These are phyloP conservation scores for Sesia apiformis DNA, from an alignment of 2,888 invertebrate species.

Conservation along the genomic window DNA sequence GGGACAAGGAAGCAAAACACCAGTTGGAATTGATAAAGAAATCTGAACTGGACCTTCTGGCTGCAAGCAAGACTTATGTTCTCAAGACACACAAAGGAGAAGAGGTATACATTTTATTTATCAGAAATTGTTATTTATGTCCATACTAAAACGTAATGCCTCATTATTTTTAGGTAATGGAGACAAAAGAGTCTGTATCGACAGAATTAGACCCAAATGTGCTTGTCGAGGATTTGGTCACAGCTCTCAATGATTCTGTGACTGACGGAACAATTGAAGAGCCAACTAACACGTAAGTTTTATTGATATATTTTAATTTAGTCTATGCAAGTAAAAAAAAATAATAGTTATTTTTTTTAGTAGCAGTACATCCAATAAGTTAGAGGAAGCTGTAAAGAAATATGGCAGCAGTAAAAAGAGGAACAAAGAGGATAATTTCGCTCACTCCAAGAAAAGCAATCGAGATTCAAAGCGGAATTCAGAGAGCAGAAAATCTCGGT, in stretches of 20 bases:
- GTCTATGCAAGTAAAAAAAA: neutral
- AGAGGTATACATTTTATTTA: conserved; percentile 53
- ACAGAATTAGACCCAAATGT: conserved; percentile 78
- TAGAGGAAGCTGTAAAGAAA: conserved; percentile 11
- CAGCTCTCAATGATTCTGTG: conserved; percentile 69
- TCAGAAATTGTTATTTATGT: neutral
- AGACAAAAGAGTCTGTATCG: conserved; percentile 75
- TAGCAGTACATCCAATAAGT: too few relatives aligned
- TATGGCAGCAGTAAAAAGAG: conserved; percentile 30
- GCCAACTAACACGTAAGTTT: neutral
- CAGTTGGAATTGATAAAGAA: conserved; percentile 92
- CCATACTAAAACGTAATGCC: neutral
- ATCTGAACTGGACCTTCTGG: conserved; percentile 87
- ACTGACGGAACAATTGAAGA: neutral
- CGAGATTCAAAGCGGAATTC: conserved; percentile 47
- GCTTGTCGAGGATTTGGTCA: conserved; percentile 79
- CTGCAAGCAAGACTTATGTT: conserved; percentile 86
- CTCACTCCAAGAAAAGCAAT: conserved; percentile 31
- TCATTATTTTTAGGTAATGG: conserved; percentile 65
- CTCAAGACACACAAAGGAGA: conserved; percentile 96
- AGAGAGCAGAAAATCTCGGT: conserved; percentile 41
- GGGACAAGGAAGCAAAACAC: conserved; percentile 93
- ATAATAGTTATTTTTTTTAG: neutral
- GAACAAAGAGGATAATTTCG: conserved; percentile 20
- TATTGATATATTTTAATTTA: too few relatives aligned